Evolutionary conservation across 2,113 vertebrate species (phyloP), one percentile per base, ranked within the genome.

Genomic region (Apodemus sylvaticus): DNA sequence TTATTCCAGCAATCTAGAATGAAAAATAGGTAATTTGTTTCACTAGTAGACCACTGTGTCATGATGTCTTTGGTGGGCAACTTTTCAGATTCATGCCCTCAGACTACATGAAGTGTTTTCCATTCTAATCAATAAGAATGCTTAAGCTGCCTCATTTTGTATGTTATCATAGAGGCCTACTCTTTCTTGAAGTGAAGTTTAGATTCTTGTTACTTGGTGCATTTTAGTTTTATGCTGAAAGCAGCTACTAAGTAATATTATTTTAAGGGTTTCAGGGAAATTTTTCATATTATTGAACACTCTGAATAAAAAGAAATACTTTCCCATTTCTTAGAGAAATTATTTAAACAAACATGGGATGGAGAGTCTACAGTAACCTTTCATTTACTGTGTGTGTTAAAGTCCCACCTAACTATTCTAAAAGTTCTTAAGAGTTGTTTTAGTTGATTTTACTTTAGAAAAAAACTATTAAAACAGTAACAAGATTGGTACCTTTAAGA

Each of bases 61-160:
- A 48, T 20, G 76, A 73, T 66, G 87, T 94, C 29, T 86, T 7
- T 11, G 68, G 74, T 22, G 19, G 89, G 77, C 48, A 45, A 14
- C 87, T 96, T 97, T 97, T 86, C n/a, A 88, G 90, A 86, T 87
- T 73, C 74, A n/a, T 96, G 64, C 93, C 53, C 78, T 88, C 85
- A 17, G 7, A 22, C 60, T 95, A 68, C 85, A 60, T 29, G n/a
- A 55, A 58, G 24, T 55, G 36, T 42, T 73, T 53, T 39, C 51
- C 24, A 58, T 12, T 42, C 36, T 12, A 11, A 31, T 31, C 70
- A 89, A 58, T 55, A 42, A 89, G 53, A 58, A 39, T 12, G 55
- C 16, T 39, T 42, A 42, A 31, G 2, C 20, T 64, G 58, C 8
- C 39, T 85, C 45, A 11, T 31, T 22, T 39, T 26, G 31, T 29